Percentiles rank a stretch among this genome's conserved stretches.
These are phyloP conservation scores for Tortricodes alternella DNA, from an alignment of 2,888 invertebrate species.

Conservation along the genomic window DNA sequence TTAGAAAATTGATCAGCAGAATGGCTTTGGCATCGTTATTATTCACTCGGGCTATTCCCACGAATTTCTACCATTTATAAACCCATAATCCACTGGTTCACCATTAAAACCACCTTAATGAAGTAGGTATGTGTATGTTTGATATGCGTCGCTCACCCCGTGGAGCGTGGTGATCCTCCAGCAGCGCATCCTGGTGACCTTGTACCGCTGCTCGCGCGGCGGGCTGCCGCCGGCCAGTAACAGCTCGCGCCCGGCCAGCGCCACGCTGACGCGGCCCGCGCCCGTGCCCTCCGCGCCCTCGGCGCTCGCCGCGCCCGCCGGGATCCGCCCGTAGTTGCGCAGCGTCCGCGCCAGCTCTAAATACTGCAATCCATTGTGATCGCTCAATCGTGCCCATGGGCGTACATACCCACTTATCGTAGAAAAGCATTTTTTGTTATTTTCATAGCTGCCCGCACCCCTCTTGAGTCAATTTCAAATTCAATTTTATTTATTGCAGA, in stretches of 20 bases:
- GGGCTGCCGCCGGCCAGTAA: conserved; percentile 86
- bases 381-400: neutral
- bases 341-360: conserved; percentile 91
- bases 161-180: conserved; percentile 97
- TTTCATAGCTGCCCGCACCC: too few species aligned
- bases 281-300: conserved; percentile 59
- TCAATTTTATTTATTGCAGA: too few species aligned
- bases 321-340: conserved; percentile 94
- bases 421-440: too few species aligned
- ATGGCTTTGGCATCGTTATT: too few species aligned
- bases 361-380: conserved; percentile 84
- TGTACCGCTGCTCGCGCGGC: conserved; percentile 92
- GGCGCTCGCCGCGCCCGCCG: conserved; percentile 72
- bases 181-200: conserved; percentile 97
- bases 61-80: too few species aligned
- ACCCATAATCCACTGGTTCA: too few species aligned
- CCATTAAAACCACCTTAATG: too few species aligned
- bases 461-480: too few species aligned
- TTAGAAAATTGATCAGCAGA: too few species aligned
- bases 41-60: too few species aligned
- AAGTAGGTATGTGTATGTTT: too few species aligned
- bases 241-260: conserved; percentile 93
- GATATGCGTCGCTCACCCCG: too few species aligned
- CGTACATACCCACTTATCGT: neutral
- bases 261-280: conserved; percentile 82